Base-by-base conservation (phyloP, 1,140 invertebrate genomes). In the Atta texana region DNA sequence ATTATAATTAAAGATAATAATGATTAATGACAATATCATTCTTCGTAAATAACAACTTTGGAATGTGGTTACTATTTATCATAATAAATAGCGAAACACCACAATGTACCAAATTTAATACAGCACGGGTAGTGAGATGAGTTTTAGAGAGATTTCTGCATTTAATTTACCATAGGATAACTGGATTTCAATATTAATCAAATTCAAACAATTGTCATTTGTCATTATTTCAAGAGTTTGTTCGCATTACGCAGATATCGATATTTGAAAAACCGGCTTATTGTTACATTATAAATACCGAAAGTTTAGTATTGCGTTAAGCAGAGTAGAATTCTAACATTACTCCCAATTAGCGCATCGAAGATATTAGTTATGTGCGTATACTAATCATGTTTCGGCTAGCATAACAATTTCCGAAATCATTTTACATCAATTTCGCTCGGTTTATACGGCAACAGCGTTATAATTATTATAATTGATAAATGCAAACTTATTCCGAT, bases 291-390 rank as follows among this genome's bases (percentile, higher is more conserved):
- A 44, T 3, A 10, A 44, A 72, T 59, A 61, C 39, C 55, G 18
- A 82, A 71, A 8, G 51, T 18, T 39, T 39, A 31, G 69, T 39
- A 34, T 84, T 51, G 10, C 39, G 39, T 69, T 5, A 44, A 24
- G 69, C 69, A 44, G 44, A 63, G 28, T 53, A 82, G 77, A 89
- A 89, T 89, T 90, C 89, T 72, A 21, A 55, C 75, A 59, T 90
- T 24, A 86, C 87, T 90, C 78, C 78, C 85, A 55, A 87, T 87
- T 90, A 87, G 89, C 64, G 77, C 74, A n/a, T 31, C 59, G 77
- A 89, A 87, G 71, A 89, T 78, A 84, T 84, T 71, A 74, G 69
- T 74, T 34, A 61, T 84, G 63, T 24, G 44, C 69, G 39, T 74
- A 82, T 74, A 7, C 34, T 82, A 84, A 84, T 61, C 55, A 55